These are phyloP conservation scores for Oligia strigilis DNA, from an alignment of 2,888 invertebrate species.

Conservation along the genomic window DNA sequence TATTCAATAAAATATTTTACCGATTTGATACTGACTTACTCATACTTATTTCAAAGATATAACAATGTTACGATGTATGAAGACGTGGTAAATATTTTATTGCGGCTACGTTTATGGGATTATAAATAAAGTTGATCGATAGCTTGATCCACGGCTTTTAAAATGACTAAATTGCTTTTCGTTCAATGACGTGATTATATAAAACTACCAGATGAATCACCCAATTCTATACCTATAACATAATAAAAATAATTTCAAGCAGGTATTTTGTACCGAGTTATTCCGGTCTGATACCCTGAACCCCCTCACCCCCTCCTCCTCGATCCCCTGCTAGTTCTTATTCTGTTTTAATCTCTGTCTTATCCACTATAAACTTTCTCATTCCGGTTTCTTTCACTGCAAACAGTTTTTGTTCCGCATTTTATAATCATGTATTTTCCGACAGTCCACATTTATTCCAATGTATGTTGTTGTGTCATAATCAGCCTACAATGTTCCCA, in stretches of 20 bases:
- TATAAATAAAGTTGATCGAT: slow-evolving; percentile 18
- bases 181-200: not conserved
- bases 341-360: too few species aligned
- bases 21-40: not conserved
- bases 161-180: slow-evolving; percentile 25
- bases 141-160: slow-evolving; percentile 9
- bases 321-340: too few species aligned
- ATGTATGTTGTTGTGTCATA: not conserved
- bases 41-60: not conserved
- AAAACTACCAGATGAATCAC: slow-evolving; percentile 22
- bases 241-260: slow-evolving; percentile 7
- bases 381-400: not conserved
- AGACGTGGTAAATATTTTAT: slow-evolving; percentile 19
- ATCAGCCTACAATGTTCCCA: not conserved
- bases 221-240: slow-evolving; percentile 12
- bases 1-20: slow-evolving; percentile 12
- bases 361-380: too few species aligned
- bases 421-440: not conserved
- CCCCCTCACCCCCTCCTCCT: too few species aligned
- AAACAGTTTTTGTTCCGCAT: not conserved
- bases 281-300: too few species aligned
- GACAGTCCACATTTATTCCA: not conserved
- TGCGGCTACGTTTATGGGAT: slow-evolving; percentile 18
- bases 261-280: not conserved
- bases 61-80: not conserved